phyloP scores from a whole-genome alignment of 1,140 invertebrate genomes.

The Chymomyza costata region DNA sequence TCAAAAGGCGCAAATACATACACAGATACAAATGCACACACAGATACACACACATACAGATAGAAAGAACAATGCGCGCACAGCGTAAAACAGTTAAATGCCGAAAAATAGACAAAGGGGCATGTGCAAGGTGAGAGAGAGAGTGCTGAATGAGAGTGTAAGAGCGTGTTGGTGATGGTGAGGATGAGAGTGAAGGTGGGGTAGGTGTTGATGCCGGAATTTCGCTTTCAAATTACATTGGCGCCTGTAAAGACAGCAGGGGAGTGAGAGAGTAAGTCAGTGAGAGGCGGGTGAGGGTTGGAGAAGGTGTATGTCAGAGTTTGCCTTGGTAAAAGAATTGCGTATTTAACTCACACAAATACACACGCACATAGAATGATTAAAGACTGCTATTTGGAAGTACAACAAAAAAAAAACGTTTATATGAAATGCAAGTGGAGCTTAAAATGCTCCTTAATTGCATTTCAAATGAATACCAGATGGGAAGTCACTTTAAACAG shows the following conservation, averaged over 20 bases:
- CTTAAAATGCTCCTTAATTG: constrained; percentile 70
- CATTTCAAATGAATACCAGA: constrained; percentile 45
- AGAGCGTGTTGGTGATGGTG: not conserved
- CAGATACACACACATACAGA: constrained; percentile 21
- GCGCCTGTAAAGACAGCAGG: constrained; percentile 34
- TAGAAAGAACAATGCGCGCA: constrained; percentile 21
- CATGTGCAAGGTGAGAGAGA: no score
- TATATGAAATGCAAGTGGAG: no score
- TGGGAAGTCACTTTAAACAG: no score
- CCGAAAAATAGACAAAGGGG: constrained; percentile 59
- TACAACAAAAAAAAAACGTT: no score
- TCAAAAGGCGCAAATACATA: constrained; percentile 61
- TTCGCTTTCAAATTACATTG: constrained; percentile 66
- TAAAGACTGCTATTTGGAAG: no score
- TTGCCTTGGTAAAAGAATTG: no score
- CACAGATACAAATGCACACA: constrained; percentile 30
- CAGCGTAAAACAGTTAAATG: constrained; percentile 73
- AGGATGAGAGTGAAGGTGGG: not conserved
- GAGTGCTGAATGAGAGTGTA: no score
- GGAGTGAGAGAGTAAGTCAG: not conserved
- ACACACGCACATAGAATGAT: no score
- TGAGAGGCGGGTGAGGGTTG: constrained; percentile 18
- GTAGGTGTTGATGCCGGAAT: constrained; percentile 40
- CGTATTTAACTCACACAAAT: no score
- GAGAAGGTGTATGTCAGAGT: no score